Conservation (phyloP, 2,113 vertebrate species). For the Takifugu flavidus region DNA sequence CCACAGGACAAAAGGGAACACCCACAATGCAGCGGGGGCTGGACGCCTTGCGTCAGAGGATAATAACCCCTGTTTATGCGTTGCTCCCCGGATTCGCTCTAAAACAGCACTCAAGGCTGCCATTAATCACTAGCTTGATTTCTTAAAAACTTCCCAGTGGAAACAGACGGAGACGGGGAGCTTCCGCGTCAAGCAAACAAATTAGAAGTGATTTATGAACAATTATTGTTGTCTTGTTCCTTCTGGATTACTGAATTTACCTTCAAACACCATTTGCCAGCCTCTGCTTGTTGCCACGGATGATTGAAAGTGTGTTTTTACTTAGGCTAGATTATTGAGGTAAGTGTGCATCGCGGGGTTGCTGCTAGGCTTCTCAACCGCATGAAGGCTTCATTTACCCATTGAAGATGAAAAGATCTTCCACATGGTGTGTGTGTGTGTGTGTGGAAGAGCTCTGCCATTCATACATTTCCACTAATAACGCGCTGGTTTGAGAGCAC, state of each 20-base stretch:
- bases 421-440: background rate
- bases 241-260: background rate
- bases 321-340: too few relatives aligned
- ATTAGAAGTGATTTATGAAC: background rate
- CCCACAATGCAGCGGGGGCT: conserved; percentile 41
- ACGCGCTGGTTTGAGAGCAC: conserved; percentile 13
- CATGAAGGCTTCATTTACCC: background rate
- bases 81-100: conserved; percentile 1
- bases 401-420: background rate
- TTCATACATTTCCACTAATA: conserved; percentile 39
- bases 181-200: too few relatives aligned
- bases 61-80: background rate
- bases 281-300: too few relatives aligned
- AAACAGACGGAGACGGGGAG: too few relatives aligned
- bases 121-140: too few relatives aligned
- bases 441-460: conserved; percentile 32
- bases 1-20: conserved; percentile 34
- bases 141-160: too few relatives aligned
- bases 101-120: background rate
- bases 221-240: background rate
- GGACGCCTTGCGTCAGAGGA: background rate
- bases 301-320: too few relatives aligned
- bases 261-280: background rate
- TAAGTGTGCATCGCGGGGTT: too few relatives aligned
- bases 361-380: too few relatives aligned